phyloP scores from a whole-genome alignment of 2,113 vertebrate genomes.

The Cephalophus harveyi region DNA sequence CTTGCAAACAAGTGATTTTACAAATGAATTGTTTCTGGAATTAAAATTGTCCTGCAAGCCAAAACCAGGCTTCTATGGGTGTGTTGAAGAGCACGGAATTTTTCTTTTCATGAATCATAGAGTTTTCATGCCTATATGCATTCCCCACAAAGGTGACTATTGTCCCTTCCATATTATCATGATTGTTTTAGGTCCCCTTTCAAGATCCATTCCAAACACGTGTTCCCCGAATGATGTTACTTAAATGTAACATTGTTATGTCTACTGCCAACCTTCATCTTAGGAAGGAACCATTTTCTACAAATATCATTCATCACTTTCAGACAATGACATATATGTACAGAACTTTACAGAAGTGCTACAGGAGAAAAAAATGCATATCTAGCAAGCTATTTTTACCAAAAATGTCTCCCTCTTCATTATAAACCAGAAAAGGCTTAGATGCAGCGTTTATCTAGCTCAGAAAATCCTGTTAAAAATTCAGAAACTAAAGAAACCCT shows the following conservation, averaged over 20 bases:
- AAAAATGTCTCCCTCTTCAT: not conserved
- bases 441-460: not conserved
- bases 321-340: conserved; percentile 49
- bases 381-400: not conserved
- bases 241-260: not conserved
- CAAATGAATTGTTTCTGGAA: not conserved
- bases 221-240: not conserved
- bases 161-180: not conserved
- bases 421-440: not conserved
- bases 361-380: not conserved
- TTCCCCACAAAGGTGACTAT: not conserved
- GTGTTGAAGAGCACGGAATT: not conserved
- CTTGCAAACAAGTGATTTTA: conserved; percentile 11
- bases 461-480: conserved; percentile 30
- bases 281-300: conserved; percentile 41
- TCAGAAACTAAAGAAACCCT: not conserved
- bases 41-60: not conserved
- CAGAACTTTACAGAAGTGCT: conserved; percentile 72
- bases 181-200: not conserved
- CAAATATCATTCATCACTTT: conserved; percentile 9
- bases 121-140: not conserved
- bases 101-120: not conserved
- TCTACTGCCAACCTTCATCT: conserved; percentile 29
- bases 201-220: not conserved
- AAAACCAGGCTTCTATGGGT: not conserved